phyloP scores from a whole-genome alignment of 1,140 invertebrate genomes.

The Cydia strobilella region DNA sequence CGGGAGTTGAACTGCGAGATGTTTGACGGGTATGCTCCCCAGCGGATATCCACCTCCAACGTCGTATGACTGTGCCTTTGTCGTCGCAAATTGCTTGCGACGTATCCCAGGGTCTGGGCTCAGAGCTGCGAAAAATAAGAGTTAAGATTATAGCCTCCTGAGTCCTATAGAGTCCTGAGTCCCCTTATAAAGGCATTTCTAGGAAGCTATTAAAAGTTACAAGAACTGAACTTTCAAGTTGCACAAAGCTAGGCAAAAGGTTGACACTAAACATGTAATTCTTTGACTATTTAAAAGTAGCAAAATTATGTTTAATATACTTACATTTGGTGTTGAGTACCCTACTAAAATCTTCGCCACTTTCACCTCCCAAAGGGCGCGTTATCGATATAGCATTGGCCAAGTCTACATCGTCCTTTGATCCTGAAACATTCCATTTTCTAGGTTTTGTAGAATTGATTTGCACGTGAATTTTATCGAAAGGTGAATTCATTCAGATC shows the following conservation, averaged over 20 bases:
- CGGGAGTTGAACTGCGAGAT: conserved; percentile 62
- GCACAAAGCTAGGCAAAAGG: too few relatives aligned
- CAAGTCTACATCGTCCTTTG: conserved; percentile 40
- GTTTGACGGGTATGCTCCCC: conserved; percentile 56
- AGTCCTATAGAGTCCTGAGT: too few relatives aligned
- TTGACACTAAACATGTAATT: too few relatives aligned
- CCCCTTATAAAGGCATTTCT: too few relatives aligned
- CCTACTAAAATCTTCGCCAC: conserved; percentile 30
- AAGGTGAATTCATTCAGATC: neutral
- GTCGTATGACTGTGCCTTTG: conserved; percentile 55
- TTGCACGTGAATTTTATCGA: neutral
- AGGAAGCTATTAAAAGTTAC: too few relatives aligned
- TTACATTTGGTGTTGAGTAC: conserved; percentile 42
- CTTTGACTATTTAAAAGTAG: neutral
- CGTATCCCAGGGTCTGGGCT: conserved; percentile 47
- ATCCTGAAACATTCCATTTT: conserved; percentile 37
- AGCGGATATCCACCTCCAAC: conserved; percentile 15
- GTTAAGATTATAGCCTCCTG: neutral
- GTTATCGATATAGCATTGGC: conserved; percentile 49
- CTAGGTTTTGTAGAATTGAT: neutral
- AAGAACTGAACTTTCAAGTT: too few relatives aligned
- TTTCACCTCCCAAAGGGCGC: conserved; percentile 41
- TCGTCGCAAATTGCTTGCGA: conserved; percentile 44
- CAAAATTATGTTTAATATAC: neutral
- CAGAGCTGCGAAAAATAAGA: conserved; percentile 41